A percentile compares a stretch with the other conserved stretches of the same genome.
These are phyloP conservation scores for Epistrophe eligans DNA, from an alignment of 2,888 invertebrate genomes.

Conservation along the genomic window DNA sequence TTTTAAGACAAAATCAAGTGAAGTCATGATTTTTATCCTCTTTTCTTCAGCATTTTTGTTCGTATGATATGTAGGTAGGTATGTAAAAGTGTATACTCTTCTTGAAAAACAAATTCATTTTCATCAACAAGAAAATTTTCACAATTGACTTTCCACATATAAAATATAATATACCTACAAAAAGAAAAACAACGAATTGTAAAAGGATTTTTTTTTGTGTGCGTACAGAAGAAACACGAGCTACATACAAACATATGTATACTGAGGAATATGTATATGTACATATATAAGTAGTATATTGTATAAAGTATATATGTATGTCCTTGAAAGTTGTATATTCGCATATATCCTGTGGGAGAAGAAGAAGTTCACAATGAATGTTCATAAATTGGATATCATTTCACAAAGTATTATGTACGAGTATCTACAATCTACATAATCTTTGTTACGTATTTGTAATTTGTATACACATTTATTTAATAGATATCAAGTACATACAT, in stretches of 20 bases:
- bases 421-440: neutral
- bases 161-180: neutral
- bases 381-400: neutral
- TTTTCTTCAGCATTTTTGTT: neutral
- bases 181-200: neutral
- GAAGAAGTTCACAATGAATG: neutral
- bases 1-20: conserved; percentile 8
- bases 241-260: neutral
- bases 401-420: neutral
- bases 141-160: neutral
- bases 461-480: neutral
- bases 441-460: conserved; percentile 8
- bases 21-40: conserved; percentile 16
- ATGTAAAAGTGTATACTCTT: no score
- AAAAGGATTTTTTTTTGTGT: neutral
- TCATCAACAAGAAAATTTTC: neutral
- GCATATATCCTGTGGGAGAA: neutral
- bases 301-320: neutral
- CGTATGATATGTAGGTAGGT: no score
- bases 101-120: neutral
- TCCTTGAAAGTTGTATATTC: conserved; percentile 15
- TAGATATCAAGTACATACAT: neutral
- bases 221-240: neutral
- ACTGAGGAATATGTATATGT: no score
- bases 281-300: neutral